These are phyloP conservation scores for Hemistola chrysoprasaria DNA, from an alignment of 2,888 invertebrate genomes.

Conservation along the genomic window DNA sequence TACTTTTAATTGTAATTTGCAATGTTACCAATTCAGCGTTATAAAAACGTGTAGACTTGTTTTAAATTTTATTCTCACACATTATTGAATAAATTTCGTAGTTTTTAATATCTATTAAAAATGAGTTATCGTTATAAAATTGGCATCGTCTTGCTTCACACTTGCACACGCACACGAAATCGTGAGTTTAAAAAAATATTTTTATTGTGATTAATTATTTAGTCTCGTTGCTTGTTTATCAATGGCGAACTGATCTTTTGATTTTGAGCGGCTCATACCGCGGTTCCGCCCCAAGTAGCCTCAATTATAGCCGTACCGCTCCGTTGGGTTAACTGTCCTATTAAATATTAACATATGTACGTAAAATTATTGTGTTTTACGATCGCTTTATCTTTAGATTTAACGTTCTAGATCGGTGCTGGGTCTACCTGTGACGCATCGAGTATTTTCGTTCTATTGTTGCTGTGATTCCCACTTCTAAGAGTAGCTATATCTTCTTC, in stretches of 20 bases:
- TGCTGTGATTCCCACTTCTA: slow-evolving; percentile 5
- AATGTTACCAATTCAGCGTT: slow-evolving; percentile 3
- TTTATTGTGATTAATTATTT: slow-evolving; percentile 19
- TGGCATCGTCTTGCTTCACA: no score
- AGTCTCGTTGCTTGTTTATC: slow-evolving; percentile 20
- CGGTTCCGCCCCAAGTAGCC: slow-evolving; percentile 19
- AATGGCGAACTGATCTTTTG: slow-evolving; percentile 43
- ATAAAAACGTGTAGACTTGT: slow-evolving; percentile 11
- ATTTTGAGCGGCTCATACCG: slow-evolving; percentile 40
- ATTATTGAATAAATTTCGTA: slow-evolving; percentile 4
- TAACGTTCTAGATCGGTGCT: slow-evolving; percentile 17
- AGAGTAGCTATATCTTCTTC: no score
- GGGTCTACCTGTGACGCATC: slow-evolving; percentile 12
- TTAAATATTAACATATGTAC: slow-evolving; percentile 56
- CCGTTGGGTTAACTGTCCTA: slow-evolving; percentile 69
- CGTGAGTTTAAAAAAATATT: not conserved
- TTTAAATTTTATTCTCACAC: slow-evolving; percentile 14
- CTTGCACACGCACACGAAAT: no score
- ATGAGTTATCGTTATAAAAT: no score
- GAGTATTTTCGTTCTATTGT: slow-evolving; percentile 17
- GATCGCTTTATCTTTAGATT: slow-evolving; percentile 23
- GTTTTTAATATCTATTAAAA: no score
- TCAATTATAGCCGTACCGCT: slow-evolving; percentile 59
- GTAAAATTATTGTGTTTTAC: slow-evolving; percentile 35
- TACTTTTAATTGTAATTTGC: slow-evolving; percentile 5